Evolutionary conservation across 1,140 invertebrate species (phyloP).

Genomic region (Zaprionus taronus): DNA sequence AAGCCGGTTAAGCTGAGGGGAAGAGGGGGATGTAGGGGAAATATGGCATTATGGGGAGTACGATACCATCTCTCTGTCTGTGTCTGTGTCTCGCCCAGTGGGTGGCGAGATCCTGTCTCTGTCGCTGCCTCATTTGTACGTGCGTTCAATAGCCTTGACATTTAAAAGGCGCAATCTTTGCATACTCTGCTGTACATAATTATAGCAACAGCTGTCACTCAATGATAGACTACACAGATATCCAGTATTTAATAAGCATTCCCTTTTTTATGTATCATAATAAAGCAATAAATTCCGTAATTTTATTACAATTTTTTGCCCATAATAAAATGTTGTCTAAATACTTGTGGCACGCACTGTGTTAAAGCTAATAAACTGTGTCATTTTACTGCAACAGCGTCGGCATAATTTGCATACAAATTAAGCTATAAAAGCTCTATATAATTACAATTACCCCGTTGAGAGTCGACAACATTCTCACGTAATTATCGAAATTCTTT

Average conservation of each 20-base stretch:
- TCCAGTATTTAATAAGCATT: not conserved
- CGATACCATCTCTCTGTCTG: not conserved
- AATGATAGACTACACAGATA: not conserved
- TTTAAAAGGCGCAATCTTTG: conserved; percentile 53
- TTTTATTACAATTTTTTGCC: not conserved
- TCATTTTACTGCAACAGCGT: not conserved
- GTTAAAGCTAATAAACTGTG: not conserved
- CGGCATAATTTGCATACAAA: not conserved
- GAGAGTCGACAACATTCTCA: not conserved
- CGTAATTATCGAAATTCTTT: conserved; percentile 16
- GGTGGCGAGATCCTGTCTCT: conserved; percentile 3
- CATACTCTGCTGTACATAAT: conserved; percentile 23
- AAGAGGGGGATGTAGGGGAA: not conserved
- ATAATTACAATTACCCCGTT: not conserved
- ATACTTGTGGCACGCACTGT: not conserved
- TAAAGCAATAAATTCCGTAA: not conserved
- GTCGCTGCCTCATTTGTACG: not conserved
- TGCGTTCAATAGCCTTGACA: conserved; percentile 57
- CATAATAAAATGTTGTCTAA: not conserved
- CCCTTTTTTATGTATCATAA: not conserved
- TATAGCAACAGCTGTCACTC: not conserved
- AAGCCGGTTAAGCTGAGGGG: conserved; percentile 36
- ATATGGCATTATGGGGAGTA: not conserved
- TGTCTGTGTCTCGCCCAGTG: conserved; percentile 7
- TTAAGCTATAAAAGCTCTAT: not conserved